These are phyloP conservation scores for Orestias chungarensis DNA, from an alignment of 2,797 vertebrate species.

Conservation along the genomic window DNA sequence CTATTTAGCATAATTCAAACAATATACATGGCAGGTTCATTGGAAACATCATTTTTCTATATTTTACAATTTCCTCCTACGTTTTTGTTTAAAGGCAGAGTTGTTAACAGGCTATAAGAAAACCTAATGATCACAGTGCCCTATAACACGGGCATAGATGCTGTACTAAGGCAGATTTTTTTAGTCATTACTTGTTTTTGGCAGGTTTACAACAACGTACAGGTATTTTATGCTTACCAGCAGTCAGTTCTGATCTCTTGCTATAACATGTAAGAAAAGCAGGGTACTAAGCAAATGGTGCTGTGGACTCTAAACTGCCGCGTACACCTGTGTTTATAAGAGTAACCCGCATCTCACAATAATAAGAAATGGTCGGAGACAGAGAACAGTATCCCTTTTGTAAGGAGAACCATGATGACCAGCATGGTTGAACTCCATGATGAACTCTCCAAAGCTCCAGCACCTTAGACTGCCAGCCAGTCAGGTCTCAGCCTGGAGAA, in stretches of 20 bases:
- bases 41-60: not conserved
- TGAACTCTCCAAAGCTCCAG: conserved; percentile 59
- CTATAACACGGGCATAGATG: not conserved
- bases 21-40: not conserved
- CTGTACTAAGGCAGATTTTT: not conserved
- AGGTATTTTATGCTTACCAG: not conserved
- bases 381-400: conserved; percentile 75
- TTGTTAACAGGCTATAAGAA: not conserved
- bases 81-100: not conserved
- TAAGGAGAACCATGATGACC: conserved; percentile 54
- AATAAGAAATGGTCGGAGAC: conserved; percentile 39
- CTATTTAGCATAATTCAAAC: not conserved
- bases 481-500: conserved; percentile 64
- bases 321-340: conserved; percentile 29
- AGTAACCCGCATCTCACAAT: conserved; percentile 62
- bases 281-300: conserved; percentile 6
- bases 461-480: conserved; percentile 63
- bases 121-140: not conserved
- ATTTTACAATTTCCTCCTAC: too few relatives aligned
- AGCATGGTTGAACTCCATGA: too few relatives aligned
- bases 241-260: not conserved
- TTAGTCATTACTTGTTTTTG: not conserved
- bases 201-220: not conserved
- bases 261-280: conserved; percentile 26
- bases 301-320: conserved; percentile 15